Conservation (phyloP, 2,888 invertebrate species). For the Hofmannophila pseudospretella region DNA sequence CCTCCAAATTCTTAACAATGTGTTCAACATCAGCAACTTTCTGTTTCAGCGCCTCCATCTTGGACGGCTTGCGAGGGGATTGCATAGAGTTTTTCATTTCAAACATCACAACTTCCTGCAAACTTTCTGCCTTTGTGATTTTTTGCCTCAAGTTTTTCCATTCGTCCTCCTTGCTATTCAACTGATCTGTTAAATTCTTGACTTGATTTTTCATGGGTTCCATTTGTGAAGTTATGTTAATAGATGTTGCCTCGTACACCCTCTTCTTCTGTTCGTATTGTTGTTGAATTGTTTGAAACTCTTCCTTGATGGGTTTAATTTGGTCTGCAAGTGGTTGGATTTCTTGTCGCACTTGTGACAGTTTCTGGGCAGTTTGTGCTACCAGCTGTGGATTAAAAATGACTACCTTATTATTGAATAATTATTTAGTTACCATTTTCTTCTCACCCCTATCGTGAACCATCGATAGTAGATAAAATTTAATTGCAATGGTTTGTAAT, state of each 20-base stretch:
- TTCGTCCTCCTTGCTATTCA: constrained; percentile 72
- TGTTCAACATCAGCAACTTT: constrained; percentile 80
- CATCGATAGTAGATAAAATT: no score
- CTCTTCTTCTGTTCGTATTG: constrained; percentile 84
- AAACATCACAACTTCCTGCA: constrained; percentile 71
- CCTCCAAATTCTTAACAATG: constrained; percentile 65
- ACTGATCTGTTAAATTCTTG: constrained; percentile 68
- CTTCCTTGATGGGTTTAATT: constrained; percentile 82
- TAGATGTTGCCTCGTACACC: constrained; percentile 81
- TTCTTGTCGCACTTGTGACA: constrained; percentile 67
- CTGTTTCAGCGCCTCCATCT: constrained; percentile 80
- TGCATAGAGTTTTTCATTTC: constrained; percentile 73
- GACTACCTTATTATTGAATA: no score
- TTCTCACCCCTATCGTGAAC: no score
- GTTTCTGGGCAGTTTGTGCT: constrained; percentile 78
- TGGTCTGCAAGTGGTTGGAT: constrained; percentile 66
- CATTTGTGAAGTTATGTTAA: constrained; percentile 74
- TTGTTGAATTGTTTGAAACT: constrained; percentile 80
- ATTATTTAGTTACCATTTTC: no score
- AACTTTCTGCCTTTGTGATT: constrained; percentile 74
- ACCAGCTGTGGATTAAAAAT: constrained; percentile 77
- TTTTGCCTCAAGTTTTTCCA: constrained; percentile 75
- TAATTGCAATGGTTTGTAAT: no score
- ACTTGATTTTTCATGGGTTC: constrained; percentile 76
- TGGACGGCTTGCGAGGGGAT: constrained; percentile 67